Evolutionary conservation across 2,797 vertebrate genomes (phyloP).

Genomic region (Austrolebias charrua): DNA sequence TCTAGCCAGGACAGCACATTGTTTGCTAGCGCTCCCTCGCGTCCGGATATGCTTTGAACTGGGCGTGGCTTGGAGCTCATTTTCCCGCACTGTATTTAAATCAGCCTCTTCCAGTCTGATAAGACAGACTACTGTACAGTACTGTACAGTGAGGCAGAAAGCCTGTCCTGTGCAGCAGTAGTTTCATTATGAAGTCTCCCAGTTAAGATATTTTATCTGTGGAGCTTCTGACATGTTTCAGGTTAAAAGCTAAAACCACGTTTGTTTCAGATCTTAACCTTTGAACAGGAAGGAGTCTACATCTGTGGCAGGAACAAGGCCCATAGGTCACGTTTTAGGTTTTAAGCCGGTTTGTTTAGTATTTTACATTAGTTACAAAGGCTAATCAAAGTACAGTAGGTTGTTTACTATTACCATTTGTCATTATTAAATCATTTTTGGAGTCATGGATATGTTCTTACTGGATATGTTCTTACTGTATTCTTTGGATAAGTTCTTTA

Average conservation of each 20-base stretch:
- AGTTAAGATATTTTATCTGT: no score
- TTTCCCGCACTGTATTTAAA: conserved; percentile 82
- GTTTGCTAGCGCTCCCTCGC: conserved; percentile 77
- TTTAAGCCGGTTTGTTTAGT: background rate
- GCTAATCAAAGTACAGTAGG: no score
- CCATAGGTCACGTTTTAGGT: no score
- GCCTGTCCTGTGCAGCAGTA: background rate
- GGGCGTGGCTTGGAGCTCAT: conserved; percentile 68
- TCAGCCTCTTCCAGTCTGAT: conserved; percentile 66
- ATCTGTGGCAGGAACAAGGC: no score
- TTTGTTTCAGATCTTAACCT: no score
- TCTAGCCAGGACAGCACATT: conserved; percentile 60
- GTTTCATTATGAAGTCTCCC: background rate
- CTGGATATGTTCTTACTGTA: background rate
- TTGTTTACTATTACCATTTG: background rate
- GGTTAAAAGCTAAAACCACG: no score
- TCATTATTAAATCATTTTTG: background rate
- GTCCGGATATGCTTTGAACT: conserved; percentile 77
- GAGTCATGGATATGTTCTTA: background rate
- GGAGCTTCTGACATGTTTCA: no score
- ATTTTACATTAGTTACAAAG: background rate
- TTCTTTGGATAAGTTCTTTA: no score
- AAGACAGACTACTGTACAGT: conserved; percentile 48
- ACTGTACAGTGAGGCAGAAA: conserved; percentile 25
- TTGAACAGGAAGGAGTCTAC: no score